Evolutionary conservation across 2,888 invertebrate genomes (phyloP).

Genomic region (Drosophila bunnanda): DNA sequence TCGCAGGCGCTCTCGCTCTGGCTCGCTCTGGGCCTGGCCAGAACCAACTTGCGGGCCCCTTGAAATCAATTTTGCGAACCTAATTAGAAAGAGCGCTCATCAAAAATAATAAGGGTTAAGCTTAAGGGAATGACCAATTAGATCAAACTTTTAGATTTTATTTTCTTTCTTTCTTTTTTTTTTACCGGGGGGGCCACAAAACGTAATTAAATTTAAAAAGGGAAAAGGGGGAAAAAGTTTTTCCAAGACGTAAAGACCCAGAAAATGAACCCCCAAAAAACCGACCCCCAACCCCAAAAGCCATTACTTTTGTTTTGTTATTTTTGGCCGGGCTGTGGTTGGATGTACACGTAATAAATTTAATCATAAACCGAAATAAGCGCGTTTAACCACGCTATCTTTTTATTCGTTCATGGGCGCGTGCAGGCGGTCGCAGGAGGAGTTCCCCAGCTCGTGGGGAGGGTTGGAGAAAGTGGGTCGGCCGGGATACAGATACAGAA

Average conservation of each 20-base stretch:
- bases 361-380: constrained; percentile 80
- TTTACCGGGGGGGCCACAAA: constrained; percentile 33
- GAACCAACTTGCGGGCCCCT: constrained; percentile 23
- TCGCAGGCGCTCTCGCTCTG: constrained; percentile 40
- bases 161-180: not conserved
- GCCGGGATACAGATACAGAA: constrained; percentile 52
- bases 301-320: constrained; percentile 32
- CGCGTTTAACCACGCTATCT: constrained; percentile 80
- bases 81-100: constrained; percentile 66
- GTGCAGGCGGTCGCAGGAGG: constrained; percentile 29
- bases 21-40: constrained; percentile 1
- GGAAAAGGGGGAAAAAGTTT: constrained; percentile 41
- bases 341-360: constrained; percentile 77
- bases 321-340: constrained; percentile 59
- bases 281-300: constrained; percentile 11
- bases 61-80: constrained; percentile 62
- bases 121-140: constrained; percentile 77
- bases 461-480: constrained; percentile 24
- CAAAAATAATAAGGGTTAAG: constrained; percentile 69
- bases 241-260: constrained; percentile 2
- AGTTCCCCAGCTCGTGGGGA: constrained; percentile 4
- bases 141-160: constrained; percentile 62
- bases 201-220: constrained; percentile 70
- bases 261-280: not conserved
- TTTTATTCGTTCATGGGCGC: constrained; percentile 56